Conservation (phyloP, 2,113 vertebrate genomes). For the Mustela nigripes region DNA sequence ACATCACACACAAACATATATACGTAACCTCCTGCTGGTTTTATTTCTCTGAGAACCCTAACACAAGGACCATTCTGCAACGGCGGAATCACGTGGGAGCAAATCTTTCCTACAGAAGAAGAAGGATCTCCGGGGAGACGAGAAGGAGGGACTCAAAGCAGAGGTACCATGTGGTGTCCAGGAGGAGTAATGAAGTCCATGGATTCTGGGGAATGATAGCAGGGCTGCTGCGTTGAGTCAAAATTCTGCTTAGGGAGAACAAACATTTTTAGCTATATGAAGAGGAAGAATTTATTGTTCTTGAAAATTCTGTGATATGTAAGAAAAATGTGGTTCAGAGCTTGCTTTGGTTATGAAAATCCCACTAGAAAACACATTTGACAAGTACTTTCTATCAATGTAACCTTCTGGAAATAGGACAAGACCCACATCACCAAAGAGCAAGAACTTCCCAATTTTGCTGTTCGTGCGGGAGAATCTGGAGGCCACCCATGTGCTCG, state of each 20-base stretch:
- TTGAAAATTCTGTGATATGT: slow-evolving; percentile 20
- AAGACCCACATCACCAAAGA: neutral
- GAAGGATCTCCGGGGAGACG: neutral
- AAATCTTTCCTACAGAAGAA: neutral
- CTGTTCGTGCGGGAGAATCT: rapidly evolving
- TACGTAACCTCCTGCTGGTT: neutral
- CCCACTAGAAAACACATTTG: slow-evolving; percentile 1
- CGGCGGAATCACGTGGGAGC: neutral
- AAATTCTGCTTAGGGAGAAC: neutral
- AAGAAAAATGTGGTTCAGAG: neutral
- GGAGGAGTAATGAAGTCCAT: neutral
- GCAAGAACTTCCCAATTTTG: neutral
- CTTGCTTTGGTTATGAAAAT: slow-evolving; percentile 43
- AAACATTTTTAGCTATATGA: neutral
- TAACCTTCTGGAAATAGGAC: neutral
- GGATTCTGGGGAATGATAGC: neutral
- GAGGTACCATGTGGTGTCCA: neutral
- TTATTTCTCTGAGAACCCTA: neutral
- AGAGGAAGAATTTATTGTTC: neutral
- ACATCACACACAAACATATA: too few species aligned
- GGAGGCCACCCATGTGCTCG: neutral
- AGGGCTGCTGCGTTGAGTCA: neutral
- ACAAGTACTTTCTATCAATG: slow-evolving; percentile 4
- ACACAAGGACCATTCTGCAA: neutral
- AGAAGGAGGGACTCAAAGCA: neutral